Percentiles rank a stretch among this genome's conserved stretches.
phyloP scores from a whole-genome alignment of 1,140 invertebrate species.

The Aleiodes sp. region DNA sequence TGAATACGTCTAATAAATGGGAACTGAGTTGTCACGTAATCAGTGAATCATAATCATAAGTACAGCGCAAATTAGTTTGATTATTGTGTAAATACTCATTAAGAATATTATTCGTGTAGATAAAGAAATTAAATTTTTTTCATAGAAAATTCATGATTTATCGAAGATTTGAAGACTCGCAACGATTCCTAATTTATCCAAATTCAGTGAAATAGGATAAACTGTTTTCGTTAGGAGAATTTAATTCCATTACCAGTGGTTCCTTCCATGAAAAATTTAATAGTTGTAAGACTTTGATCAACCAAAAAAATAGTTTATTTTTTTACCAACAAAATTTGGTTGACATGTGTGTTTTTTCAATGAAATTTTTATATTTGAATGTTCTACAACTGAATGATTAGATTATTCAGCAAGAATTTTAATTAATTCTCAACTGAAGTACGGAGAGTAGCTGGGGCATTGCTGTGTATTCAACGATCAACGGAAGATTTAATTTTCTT shows the following conservation, averaged over 20 bases:
- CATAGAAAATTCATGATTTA: not conserved
- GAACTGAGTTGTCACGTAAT: not conserved
- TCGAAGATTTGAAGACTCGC: not conserved
- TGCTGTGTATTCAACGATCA: too few relatives aligned
- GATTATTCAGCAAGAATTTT: not conserved
- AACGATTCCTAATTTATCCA: not conserved
- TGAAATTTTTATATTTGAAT: too few relatives aligned
- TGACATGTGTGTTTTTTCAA: not conserved
- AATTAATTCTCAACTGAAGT: not conserved
- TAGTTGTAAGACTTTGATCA: not conserved
- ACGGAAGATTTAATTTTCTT: not conserved
- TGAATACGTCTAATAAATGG: not conserved
- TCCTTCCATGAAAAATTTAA: constrained; percentile 4
- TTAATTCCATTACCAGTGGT: not conserved
- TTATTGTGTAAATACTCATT: not conserved
- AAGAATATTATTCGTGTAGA: not conserved
- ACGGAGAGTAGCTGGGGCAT: not conserved
- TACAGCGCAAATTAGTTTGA: not conserved
- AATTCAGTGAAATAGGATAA: not conserved
- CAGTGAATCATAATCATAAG: not conserved
- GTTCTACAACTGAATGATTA: not conserved
- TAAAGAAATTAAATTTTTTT: not conserved
- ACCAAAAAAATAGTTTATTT: not conserved
- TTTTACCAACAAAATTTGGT: not conserved
- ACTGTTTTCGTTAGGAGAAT: not conserved